Percentiles rank a stretch among this genome's conserved stretches.
Evolutionary conservation across 1,140 invertebrate species (phyloP).

Genomic region (Sarcophaga bullata): DNA sequence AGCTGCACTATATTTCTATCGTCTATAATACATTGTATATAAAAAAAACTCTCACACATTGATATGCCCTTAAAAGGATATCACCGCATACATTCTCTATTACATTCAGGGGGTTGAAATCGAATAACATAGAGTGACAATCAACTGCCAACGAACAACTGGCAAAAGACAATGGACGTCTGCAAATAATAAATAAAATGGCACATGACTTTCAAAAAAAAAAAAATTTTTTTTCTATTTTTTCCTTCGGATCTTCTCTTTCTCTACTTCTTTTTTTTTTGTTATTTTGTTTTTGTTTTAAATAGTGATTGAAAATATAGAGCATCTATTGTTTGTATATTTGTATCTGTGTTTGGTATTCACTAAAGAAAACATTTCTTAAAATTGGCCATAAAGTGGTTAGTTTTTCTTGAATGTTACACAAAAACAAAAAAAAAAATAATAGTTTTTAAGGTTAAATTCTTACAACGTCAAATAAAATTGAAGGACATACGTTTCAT

Average conservation of each 20-base stretch:
- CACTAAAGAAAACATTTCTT: background rate
- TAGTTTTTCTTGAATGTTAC: background rate
- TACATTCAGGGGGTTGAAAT: slow-evolving; percentile 30
- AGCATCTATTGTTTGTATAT: background rate
- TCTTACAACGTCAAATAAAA: too few relatives aligned
- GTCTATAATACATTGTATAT: background rate
- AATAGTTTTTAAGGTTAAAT: background rate
- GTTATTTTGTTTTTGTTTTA: background rate
- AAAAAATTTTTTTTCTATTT: too few relatives aligned
- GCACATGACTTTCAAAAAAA: slow-evolving; percentile 37
- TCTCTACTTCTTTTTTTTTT: background rate
- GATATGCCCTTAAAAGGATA: too few relatives aligned
- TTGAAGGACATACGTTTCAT: too few relatives aligned
- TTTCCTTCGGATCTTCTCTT: background rate
- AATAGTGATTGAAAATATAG: slow-evolving; percentile 22
- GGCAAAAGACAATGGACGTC: slow-evolving; percentile 31
- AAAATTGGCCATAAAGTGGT: background rate
- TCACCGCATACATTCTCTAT: background rate
- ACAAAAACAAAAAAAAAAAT: background rate
- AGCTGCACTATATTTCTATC: slow-evolving; percentile 30
- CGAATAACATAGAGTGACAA: slow-evolving; percentile 10
- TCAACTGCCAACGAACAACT: slow-evolving; percentile 2
- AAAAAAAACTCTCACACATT: background rate
- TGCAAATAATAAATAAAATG: slow-evolving; percentile 41
- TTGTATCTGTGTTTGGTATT: background rate